These are phyloP conservation scores for Dicycla oo DNA, from an alignment of 2,888 invertebrate species.

Conservation along the genomic window DNA sequence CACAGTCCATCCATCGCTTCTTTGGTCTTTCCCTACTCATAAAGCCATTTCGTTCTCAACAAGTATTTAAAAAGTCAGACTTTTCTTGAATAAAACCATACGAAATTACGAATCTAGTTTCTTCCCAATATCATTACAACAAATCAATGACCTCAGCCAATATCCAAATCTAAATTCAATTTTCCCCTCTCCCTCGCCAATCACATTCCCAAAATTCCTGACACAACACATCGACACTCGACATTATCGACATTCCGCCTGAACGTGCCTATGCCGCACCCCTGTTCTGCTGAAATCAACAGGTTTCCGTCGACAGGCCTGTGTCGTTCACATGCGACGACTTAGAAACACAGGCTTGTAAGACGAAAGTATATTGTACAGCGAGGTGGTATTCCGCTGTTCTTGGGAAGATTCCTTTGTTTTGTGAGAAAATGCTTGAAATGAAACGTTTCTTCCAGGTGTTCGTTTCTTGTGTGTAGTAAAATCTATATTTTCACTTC, in stretches of 20 bases:
- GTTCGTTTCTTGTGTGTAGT: neutral
- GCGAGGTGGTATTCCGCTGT: neutral
- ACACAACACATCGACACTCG: constrained; percentile 34
- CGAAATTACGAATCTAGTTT: too few species aligned
- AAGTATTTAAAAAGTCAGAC: too few species aligned
- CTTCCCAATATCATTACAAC: too few species aligned
- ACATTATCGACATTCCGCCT: constrained; percentile 47
- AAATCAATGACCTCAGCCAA: too few species aligned
- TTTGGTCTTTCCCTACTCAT: too few species aligned
- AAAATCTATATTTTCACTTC: too few species aligned
- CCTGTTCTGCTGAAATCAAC: constrained; percentile 83
- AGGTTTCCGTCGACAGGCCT: constrained; percentile 79
- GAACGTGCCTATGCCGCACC: constrained; percentile 61
- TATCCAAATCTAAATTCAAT: neutral
- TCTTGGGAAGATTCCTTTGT: neutral
- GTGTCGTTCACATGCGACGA: constrained; percentile 70
- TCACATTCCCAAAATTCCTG: constrained; percentile 31
- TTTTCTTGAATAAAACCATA: too few species aligned
- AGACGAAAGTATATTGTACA: constrained; percentile 37
- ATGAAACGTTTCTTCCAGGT: neutral
- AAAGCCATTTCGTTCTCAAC: too few species aligned
- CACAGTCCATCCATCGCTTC: too few species aligned
- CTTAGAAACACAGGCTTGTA: constrained; percentile 48
- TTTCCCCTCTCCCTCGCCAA: neutral
- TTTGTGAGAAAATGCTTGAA: neutral